These are phyloP conservation scores for Sebastes cheni DNA, from an alignment of 2,797 vertebrate genomes.

Conservation along the genomic window DNA sequence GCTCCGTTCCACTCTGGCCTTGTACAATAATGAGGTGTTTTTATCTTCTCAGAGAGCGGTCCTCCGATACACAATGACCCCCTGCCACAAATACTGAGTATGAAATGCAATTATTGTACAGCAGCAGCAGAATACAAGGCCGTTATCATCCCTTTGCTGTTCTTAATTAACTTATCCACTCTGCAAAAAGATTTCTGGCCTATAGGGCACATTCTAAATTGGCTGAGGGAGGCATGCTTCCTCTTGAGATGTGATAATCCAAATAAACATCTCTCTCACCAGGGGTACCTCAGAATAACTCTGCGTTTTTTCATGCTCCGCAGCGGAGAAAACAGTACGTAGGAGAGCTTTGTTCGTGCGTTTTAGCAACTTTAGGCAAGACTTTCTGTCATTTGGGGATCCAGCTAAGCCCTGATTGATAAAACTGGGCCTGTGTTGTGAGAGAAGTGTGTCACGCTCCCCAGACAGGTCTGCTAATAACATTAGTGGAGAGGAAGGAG, in stretches of 20 bases:
- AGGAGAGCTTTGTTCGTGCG: conserved; percentile 39
- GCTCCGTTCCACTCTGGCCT: conserved; percentile 2
- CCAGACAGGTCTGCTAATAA: conserved; percentile 51
- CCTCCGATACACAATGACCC: conserved; percentile 49
- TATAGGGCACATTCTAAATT: conserved; percentile 64
- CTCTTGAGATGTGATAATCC: conserved; percentile 65
- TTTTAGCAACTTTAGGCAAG: conserved; percentile 47
- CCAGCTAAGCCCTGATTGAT: conserved; percentile 47
- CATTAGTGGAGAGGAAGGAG: conserved; percentile 47
- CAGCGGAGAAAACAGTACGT: not conserved
- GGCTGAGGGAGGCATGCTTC: conserved; percentile 51
- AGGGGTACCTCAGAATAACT: conserved; percentile 53
- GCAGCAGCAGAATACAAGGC: conserved; percentile 54
- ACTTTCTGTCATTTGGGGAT: conserved; percentile 40
- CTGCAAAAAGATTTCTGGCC: conserved; percentile 58
- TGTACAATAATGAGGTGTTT: conserved; percentile 40
- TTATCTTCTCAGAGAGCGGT: conserved; percentile 37
- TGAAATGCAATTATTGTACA: conserved; percentile 66
- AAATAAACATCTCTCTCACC: conserved; percentile 64
- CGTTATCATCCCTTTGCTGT: conserved; percentile 57
- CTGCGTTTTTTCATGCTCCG: conserved; percentile 10
- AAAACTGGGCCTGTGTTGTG: conserved; percentile 46
- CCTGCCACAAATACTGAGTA: conserved; percentile 50
- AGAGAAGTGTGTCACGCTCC: conserved; percentile 59
- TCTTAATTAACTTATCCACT: conserved; percentile 76